phyloP scores from a whole-genome alignment of 2,113 vertebrate species.

The Fregetta grallaria region DNA sequence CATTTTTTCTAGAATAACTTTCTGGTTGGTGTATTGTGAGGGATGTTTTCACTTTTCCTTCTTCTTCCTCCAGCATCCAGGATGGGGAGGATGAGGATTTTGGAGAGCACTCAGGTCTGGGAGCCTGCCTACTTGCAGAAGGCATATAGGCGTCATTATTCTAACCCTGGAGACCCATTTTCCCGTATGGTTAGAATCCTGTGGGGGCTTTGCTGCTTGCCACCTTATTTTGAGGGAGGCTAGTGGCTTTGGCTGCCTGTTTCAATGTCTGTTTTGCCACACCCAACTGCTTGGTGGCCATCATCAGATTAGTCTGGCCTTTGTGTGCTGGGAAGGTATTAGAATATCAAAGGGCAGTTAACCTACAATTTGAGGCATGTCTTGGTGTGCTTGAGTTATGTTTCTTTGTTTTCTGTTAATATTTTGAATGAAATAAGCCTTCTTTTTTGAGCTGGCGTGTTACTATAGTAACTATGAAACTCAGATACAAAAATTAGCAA shows the following conservation, averaged over 20 bases:
- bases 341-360: not conserved
- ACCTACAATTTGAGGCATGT: not conserved
- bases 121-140: not conserved
- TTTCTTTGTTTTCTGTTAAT: slow-evolving; percentile 1
- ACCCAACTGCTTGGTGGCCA: not conserved
- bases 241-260: not conserved
- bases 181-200: not conserved
- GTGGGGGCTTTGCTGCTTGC: not conserved
- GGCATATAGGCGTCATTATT: not conserved
- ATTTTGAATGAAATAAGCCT: not conserved
- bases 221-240: not conserved
- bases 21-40: not conserved
- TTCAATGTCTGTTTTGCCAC: not conserved
- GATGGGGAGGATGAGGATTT: not conserved
- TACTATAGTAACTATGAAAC: slow-evolving; percentile 8
- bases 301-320: not conserved
- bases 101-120: not conserved
- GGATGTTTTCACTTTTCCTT: not conserved
- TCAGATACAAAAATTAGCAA: not conserved
- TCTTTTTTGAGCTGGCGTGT: not conserved
- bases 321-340: not conserved
- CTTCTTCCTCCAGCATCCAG: not conserved
- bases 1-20: not conserved
- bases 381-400: not conserved
- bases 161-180: not conserved